A percentile compares a stretch with the other conserved stretches of the same genome.
Conservation (phyloP, 92 coral and sea anemone genomes). For the Isaurus tuberculatus region DNA sequence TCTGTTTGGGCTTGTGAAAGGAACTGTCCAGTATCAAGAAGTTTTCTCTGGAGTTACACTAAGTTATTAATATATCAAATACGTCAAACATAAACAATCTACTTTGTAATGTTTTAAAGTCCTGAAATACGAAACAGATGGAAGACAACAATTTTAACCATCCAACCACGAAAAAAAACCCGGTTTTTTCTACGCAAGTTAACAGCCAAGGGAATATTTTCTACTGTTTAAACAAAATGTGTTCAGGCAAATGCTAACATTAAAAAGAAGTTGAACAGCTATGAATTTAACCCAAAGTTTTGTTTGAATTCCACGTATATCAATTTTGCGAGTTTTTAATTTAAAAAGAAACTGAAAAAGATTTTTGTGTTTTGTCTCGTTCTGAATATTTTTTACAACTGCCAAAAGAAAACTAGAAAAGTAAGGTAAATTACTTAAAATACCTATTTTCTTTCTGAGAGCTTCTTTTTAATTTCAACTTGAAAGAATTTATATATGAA, state of each 20-base stretch:
- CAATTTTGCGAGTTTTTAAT: no score
- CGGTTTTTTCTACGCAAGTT: not conserved
- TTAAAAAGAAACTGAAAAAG: no score
- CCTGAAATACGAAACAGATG: conserved; percentile 41
- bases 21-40: not conserved
- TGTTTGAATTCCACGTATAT: not conserved
- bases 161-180: conserved; percentile 3
- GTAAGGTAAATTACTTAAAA: no score
- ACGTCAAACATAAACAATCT: conserved; percentile 16
- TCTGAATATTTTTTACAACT: not conserved
- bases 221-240: not conserved
- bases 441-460: no score
- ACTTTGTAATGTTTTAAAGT: conserved; percentile 27
- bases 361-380: no score
- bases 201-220: conserved; percentile 4
- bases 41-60: not conserved
- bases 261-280: not conserved
- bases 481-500: not conserved
- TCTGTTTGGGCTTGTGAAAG: not conserved
- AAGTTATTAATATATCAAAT: conserved; percentile 5
- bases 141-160: not conserved
- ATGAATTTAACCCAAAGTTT: not conserved
- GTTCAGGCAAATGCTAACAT: conserved; percentile 11
- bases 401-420: not conserved
- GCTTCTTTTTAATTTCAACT: no score